These are phyloP conservation scores for Papilio elwesi DNA, from an alignment of 2,888 invertebrate species.

Conservation along the genomic window DNA sequence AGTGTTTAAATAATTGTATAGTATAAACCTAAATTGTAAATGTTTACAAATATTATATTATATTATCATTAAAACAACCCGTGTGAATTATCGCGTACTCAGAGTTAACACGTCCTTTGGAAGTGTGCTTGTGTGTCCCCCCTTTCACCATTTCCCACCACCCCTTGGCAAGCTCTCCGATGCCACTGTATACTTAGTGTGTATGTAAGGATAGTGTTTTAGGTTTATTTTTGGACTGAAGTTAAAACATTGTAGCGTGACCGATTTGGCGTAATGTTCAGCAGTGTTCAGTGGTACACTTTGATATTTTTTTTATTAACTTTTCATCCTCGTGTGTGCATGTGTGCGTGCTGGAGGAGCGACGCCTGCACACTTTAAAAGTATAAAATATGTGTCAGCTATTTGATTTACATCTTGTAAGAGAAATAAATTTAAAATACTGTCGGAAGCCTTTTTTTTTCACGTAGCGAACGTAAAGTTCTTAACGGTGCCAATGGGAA, in stretches of 20 bases:
- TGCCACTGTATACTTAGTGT: slow-evolving; percentile 28
- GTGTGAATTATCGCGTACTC: not conserved
- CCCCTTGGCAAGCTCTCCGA: slow-evolving; percentile 48
- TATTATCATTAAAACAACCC: slow-evolving; percentile 24
- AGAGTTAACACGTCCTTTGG: slow-evolving; percentile 3
- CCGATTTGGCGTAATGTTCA: slow-evolving; percentile 52
- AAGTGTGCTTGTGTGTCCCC: slow-evolving; percentile 21
- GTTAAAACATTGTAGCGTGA: slow-evolving; percentile 50
- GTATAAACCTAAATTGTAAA: too few relatives aligned
- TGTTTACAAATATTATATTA: not conserved
- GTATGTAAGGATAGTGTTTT: slow-evolving; percentile 41
- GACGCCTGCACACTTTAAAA: slow-evolving; percentile 9
- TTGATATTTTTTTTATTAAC: slow-evolving; percentile 21
- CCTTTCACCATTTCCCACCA: slow-evolving; percentile 33
- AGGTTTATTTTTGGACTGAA: slow-evolving; percentile 50
- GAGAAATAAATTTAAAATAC: slow-evolving; percentile 22
- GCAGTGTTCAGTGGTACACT: slow-evolving; percentile 45
- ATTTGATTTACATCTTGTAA: slow-evolving; percentile 28
- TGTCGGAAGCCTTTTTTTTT: not conserved
- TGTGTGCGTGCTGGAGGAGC: not conserved
- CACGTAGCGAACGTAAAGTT: not conserved
- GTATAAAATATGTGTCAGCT: slow-evolving; percentile 26
- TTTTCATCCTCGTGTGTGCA: slow-evolving; percentile 17
- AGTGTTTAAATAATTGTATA: too few relatives aligned
- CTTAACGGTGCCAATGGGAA: not conserved